These are phyloP conservation scores for Agrotis clavis DNA, from an alignment of 2,888 invertebrate species.

Conservation along the genomic window DNA sequence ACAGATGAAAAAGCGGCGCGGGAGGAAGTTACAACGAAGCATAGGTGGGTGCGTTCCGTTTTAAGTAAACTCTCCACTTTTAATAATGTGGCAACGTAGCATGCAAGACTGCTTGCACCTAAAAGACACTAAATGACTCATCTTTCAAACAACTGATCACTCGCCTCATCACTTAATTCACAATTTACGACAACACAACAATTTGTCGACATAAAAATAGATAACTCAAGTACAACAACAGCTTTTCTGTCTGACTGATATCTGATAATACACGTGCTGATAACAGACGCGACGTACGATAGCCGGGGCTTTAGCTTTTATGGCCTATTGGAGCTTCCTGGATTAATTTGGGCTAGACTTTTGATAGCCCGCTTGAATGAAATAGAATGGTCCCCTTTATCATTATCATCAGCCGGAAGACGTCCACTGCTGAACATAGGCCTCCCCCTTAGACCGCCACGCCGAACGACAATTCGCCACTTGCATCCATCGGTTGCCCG, in stretches of 20 bases:
- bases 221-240: slow-evolving; percentile 10
- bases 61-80: too few species aligned
- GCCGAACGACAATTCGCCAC: too few species aligned
- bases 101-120: too few species aligned
- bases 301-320: slow-evolving; percentile 9
- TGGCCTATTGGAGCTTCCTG: slow-evolving; percentile 22
- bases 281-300: slow-evolving; percentile 27
- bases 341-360: neutral
- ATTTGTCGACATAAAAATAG: neutral
- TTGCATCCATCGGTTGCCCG: too few species aligned
- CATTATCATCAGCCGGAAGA: too few species aligned
- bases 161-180: slow-evolving; percentile 5
- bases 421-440: too few species aligned
- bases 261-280: slow-evolving; percentile 41
- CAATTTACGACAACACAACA: slow-evolving; percentile 3
- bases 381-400: neutral
- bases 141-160: neutral
- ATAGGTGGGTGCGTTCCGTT: too few species aligned
- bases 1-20: too few species aligned
- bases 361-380: neutral
- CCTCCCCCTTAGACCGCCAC: too few species aligned
- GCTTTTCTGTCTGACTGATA: slow-evolving; percentile 41
- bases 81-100: too few species aligned
- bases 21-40: too few species aligned
- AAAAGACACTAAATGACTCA: too few species aligned